A percentile compares a stretch with the other conserved stretches of the same genome.
phyloP scores from a whole-genome alignment of 2,797 vertebrate genomes.

The Halcyon badia region DNA sequence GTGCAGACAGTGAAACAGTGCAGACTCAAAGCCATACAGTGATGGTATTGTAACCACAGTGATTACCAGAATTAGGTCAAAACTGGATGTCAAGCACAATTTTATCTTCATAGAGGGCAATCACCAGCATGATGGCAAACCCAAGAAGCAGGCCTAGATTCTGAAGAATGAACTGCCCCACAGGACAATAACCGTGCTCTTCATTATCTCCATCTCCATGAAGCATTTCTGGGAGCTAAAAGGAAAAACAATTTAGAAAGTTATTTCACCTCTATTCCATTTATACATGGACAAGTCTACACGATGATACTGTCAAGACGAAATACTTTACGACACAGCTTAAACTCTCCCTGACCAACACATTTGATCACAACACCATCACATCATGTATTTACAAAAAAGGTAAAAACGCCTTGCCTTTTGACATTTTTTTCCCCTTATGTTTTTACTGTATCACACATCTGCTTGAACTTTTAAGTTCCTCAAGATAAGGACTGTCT shows the following conservation, averaged over 20 bases:
- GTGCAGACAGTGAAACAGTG: constrained; percentile 71
- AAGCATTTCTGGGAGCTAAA: constrained; percentile 96
- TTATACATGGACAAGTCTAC: neutral
- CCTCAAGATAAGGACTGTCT: neutral
- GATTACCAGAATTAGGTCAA: constrained; percentile 77
- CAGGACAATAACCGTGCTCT: constrained; percentile 92
- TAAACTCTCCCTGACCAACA: neutral
- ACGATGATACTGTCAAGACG: neutral
- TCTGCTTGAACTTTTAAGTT: neutral
- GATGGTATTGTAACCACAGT: constrained; percentile 37
- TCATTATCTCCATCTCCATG: constrained; percentile 93
- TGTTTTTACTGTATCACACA: neutral
- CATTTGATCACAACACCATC: neutral
- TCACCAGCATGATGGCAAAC: constrained; percentile 97
- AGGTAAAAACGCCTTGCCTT: neutral
- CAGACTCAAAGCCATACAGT: constrained; percentile 70
- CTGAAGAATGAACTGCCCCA: constrained; percentile 95
- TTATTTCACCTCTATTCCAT: neutral
- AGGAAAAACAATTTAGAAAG: neutral
- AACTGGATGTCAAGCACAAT: constrained; percentile 94
- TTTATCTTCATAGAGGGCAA: constrained; percentile 97
- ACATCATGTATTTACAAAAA: neutral
- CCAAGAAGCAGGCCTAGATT: constrained; percentile 95
- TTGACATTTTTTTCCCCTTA: too few relatives aligned
- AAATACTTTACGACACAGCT: neutral